Conservation (phyloP, 2,888 invertebrate genomes). For the Scrobipalpa atriplicella region DNA sequence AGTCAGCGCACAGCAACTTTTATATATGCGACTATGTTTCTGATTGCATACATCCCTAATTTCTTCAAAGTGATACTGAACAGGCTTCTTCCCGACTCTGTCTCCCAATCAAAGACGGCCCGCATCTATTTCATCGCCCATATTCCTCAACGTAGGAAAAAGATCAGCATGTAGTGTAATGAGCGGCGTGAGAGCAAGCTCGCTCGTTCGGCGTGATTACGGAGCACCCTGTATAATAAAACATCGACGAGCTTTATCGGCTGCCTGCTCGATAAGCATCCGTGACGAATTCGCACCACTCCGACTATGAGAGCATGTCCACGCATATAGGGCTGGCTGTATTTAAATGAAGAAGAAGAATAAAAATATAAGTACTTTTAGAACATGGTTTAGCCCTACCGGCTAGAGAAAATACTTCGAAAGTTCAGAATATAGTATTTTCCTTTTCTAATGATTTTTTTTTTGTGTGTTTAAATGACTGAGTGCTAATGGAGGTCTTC, state of each 20-base stretch:
- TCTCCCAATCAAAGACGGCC: background rate
- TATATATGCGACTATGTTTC: too few species aligned
- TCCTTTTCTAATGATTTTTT: too few species aligned
- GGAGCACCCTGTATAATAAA: constrained; percentile 68
- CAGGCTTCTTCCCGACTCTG: too few species aligned
- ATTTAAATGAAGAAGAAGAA: background rate
- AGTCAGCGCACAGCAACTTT: too few species aligned
- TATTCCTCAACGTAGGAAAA: constrained; percentile 37
- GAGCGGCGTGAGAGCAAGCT: constrained; percentile 59
- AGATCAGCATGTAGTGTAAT: constrained; percentile 53
- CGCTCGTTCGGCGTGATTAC: constrained; percentile 58
- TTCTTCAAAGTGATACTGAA: too few species aligned
- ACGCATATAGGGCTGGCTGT: constrained; percentile 29
- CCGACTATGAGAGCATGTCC: constrained; percentile 51
- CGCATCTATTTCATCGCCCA: background rate
- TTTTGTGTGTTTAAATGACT: too few species aligned
- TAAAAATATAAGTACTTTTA: too few species aligned
- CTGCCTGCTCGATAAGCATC: constrained; percentile 78
- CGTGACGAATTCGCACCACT: constrained; percentile 81
- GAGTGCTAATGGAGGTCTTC: too few species aligned
- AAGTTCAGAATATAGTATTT: too few species aligned
- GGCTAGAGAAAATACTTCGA: too few species aligned
- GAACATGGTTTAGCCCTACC: too few species aligned
- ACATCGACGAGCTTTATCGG: constrained; percentile 77
- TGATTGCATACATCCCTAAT: too few species aligned